Base-by-base conservation (phyloP, 1,140 invertebrate genomes). In the Paralvinella palmiformis region DNA sequence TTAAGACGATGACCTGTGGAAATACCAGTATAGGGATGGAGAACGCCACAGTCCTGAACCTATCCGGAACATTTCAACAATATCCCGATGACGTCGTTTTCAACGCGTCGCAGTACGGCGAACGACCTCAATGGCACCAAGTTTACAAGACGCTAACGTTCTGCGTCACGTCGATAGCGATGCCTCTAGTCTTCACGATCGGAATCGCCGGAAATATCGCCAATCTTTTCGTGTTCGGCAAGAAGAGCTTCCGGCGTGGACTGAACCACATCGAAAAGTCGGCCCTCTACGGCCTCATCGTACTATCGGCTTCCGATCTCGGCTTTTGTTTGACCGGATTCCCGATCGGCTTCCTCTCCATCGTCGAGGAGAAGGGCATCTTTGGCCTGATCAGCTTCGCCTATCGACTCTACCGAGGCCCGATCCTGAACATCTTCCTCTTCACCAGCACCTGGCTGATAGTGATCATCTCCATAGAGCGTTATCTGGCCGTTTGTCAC, bases 381-480 rank as follows among this genome's bases (percentile, higher is more conserved):
- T 1, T 24, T 5, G 24, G 57, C 32, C 1, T 27, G 0, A 33
- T 6, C 17, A 15, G 6, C 22, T n/a, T 56, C 2, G 62, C 62
- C 59, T 66, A 66, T 31, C 35, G 13, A n/a, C 20, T 41, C n/a
- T 66, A 62, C 59, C 29, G 32, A 22, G 27, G n/a, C 1, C 41
- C 48, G 62, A 15, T 56, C 22, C 27, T 62, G 45, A 66, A 66
- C 58, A 29, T 62, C 17, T 62, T 66, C 45, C 33, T 62, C 10
- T 62, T 60, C 41, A 66, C 33, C 36, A 66, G 64, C 45, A 59
- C 64, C 13, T 66, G 64, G 64, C 37, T 62, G 2, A 66, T 56
- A 13, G 59, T 66, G 20, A 32, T 56, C 4, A 50, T 62, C 2
- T 58, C 64, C 0, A 33, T 41, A 5, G 64, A 66, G 36, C 37